A percentile compares a stretch with the other conserved stretches of the same genome.
Evolutionary conservation across 2,797 vertebrate genomes (phyloP).

Genomic region (Brachyalestes nurse): DNA sequence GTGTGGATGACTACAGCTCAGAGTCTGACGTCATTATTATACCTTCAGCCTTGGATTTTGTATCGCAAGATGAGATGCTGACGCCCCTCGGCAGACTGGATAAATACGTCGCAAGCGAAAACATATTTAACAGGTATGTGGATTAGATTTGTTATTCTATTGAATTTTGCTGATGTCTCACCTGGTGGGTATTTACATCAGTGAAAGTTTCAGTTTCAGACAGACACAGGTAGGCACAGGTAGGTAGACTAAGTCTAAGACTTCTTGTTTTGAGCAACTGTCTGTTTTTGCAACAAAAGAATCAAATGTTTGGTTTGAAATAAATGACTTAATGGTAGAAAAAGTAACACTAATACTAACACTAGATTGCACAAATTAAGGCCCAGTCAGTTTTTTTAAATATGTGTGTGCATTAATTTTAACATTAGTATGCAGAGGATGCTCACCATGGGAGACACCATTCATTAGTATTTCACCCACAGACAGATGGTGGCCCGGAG

Average conservation of each 20-base stretch:
- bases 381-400: neutral
- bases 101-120: constrained; percentile 91
- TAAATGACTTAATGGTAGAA: neutral
- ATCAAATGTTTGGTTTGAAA: too few species aligned
- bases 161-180: neutral
- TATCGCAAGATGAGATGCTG: constrained; percentile 94
- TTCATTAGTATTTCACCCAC: constrained; percentile 60
- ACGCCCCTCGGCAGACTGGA: constrained; percentile 89
- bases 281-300: neutral
- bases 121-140: constrained; percentile 88
- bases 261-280: neutral
- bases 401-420: neutral
- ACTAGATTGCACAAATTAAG: neutral
- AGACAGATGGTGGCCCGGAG: constrained; percentile 94
- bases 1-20: constrained; percentile 92
- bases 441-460: neutral
- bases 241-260: too few species aligned
- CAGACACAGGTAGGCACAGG: too few species aligned
- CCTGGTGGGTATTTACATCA: neutral
- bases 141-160: neutral
- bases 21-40: constrained; percentile 91
- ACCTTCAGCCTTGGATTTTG: constrained; percentile 92
- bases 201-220: too few species aligned
- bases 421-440: neutral
- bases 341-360: neutral